phyloP scores from a whole-genome alignment of 2,888 invertebrate genomes.

The Torymus auratus region DNA sequence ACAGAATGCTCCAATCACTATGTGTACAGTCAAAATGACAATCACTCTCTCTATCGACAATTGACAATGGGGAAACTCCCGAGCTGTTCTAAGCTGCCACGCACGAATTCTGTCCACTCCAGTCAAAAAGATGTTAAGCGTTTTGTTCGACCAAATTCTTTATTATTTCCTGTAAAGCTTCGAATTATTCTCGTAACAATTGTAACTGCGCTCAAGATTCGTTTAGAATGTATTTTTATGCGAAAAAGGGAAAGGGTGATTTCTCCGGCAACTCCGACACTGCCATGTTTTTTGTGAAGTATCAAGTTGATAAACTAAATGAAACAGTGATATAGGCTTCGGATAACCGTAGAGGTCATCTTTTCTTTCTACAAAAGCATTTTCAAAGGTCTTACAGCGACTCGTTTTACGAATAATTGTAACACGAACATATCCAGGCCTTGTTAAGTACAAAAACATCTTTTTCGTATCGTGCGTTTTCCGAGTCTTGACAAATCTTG shows the following conservation, averaged over 20 bases:
- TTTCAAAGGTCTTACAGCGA: conserved; percentile 57
- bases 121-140: conserved; percentile 13
- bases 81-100: conserved; percentile 68
- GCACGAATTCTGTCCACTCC: conserved; percentile 62
- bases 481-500: conserved; percentile 17
- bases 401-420: conserved; percentile 50
- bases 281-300: conserved; percentile 9
- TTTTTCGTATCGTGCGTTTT: conserved; percentile 43
- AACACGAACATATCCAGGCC: conserved; percentile 49
- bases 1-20: conserved; percentile 60
- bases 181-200: conserved; percentile 13
- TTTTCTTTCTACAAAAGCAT: conserved; percentile 34
- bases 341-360: conserved; percentile 7
- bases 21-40: conserved; percentile 74
- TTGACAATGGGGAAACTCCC: conserved; percentile 63
- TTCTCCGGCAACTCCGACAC: conserved; percentile 13
- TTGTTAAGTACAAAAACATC: conserved; percentile 48
- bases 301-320: background rate
- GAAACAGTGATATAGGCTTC: conserved; percentile 23
- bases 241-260: conserved; percentile 33
- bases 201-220: conserved; percentile 47
- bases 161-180: conserved; percentile 10
- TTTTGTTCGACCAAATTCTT: conserved; percentile 14
- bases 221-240: conserved; percentile 35
- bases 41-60: conserved; percentile 74